Conservation (phyloP, 2,113 vertebrate genomes). For the Pachycephala philippinensis region DNA sequence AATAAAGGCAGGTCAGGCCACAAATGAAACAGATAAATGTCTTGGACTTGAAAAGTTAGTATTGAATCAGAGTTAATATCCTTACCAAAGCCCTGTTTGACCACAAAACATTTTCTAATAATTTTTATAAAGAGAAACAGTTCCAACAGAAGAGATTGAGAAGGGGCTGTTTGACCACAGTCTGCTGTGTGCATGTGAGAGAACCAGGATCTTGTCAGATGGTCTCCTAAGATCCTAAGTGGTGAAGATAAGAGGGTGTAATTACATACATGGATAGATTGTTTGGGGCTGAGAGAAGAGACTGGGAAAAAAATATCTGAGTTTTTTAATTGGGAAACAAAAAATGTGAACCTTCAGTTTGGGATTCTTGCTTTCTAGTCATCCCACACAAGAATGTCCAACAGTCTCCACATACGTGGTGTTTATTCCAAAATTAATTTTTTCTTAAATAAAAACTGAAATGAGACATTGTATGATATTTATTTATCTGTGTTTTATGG, state of each 20-base stretch:
- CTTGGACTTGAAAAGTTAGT: neutral
- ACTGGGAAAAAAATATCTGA: neutral
- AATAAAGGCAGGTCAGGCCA: neutral
- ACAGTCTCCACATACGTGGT: neutral
- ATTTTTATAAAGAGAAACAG: neutral
- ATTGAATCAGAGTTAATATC: neutral
- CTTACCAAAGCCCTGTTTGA: neutral
- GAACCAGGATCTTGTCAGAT: neutral
- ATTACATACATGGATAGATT: neutral
- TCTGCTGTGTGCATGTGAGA: neutral
- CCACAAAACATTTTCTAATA: neutral
- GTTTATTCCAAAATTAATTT: neutral
- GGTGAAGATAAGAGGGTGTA: neutral
- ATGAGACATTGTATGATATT: neutral
- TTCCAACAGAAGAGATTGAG: neutral
- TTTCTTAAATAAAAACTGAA: neutral
- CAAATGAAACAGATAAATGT: neutral
- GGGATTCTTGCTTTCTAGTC: neutral
- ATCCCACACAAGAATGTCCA: neutral
- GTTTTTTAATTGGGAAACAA: accelerated
- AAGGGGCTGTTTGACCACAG: neutral
- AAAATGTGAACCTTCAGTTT: neutral
- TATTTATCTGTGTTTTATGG: neutral
- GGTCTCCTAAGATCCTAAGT: neutral
- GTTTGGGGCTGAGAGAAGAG: neutral